These are phyloP conservation scores for Leptinotarsa rubiginosa DNA, from an alignment of 2,888 invertebrate genomes.

Conservation along the genomic window DNA sequence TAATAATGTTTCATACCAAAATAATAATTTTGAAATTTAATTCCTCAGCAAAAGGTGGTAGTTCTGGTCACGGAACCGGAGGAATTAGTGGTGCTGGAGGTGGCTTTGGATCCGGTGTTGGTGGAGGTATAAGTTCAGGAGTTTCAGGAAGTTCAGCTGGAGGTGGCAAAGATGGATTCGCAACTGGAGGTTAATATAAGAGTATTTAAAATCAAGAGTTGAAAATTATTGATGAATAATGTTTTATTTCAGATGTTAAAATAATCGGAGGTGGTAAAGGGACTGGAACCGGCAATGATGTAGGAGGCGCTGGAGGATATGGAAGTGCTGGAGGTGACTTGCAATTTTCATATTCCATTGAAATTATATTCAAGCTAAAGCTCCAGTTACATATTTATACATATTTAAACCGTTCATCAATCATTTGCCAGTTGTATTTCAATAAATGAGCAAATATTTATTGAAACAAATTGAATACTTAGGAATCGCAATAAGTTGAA, in stretches of 20 bases:
- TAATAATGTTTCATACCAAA: too few relatives aligned
- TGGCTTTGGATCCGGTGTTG: neutral
- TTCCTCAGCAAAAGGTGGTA: neutral
- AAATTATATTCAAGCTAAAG: too few relatives aligned
- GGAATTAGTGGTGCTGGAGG: neutral
- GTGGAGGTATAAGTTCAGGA: constrained; percentile 24
- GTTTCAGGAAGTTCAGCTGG: constrained; percentile 24
- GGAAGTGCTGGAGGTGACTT: neutral
- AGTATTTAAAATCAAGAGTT: neutral
- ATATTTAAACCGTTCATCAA: too few relatives aligned
- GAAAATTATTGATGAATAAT: neutral
- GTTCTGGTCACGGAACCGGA: neutral
- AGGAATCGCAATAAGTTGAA: too few relatives aligned
- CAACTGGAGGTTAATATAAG: constrained; percentile 21
- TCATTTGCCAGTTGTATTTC: too few relatives aligned
- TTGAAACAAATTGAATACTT: too few relatives aligned
- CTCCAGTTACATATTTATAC: too few relatives aligned
- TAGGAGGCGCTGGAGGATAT: constrained; percentile 20
- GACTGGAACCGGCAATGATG: neutral
- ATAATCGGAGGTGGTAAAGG: constrained; percentile 20
- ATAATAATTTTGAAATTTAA: too few relatives aligned
- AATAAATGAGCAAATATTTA: too few relatives aligned
- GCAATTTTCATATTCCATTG: too few relatives aligned
- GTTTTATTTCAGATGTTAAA: neutral
- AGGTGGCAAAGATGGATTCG: constrained; percentile 30